Base-by-base conservation (phyloP, 2,888 invertebrate species). In the Dorcus parallelipipedus region DNA sequence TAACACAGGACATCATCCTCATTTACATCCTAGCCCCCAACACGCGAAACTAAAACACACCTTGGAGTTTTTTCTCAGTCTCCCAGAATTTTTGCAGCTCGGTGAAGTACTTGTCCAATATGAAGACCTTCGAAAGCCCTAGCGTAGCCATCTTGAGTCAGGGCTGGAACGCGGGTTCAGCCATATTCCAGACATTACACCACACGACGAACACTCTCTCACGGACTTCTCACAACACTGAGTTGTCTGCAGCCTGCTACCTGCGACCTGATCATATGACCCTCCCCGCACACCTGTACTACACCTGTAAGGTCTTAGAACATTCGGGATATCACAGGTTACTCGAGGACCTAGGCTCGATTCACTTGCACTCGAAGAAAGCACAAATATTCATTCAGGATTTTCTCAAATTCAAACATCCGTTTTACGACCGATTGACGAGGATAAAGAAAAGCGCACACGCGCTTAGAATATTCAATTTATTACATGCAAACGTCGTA, bases 51-150 rank as follows among this genome's bases (percentile, higher is more conserved):
- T 33, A 38, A 17, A 61, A 45, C 45, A 86, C 87, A 95, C 96
- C 96, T 89, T 93, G 92, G 76, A 94, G 84, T 82, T 94, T 94
- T 83, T 95, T 94, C 81, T 96, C 96, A 64, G 94, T 93, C 82
- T 95, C 94, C 93, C 95, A 93, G 83, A 95, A 93, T 83, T 95
- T 95, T 80, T 94, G 94, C 80, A 96, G 85, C 83, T 95, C 95
- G 69, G 93, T 94, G 83, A 95, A 95, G 82, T 95, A 95, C 81
- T 95, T 95, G 88, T 95, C 95, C 86, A 95, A 87, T 80, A 95
- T 95, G 87, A 95, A 95, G 81, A 95, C 95, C 85, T 95, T 95
- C 79, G 94, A 94, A 75, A 95, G 90, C 84, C 95, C 95, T 83
- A 95, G 86, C 81, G 94, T 94, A 86, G 95, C 94, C 95, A 95